Evolutionary conservation across 2,113 vertebrate species (phyloP).

Genomic region (Tricholaema leucomelas): DNA sequence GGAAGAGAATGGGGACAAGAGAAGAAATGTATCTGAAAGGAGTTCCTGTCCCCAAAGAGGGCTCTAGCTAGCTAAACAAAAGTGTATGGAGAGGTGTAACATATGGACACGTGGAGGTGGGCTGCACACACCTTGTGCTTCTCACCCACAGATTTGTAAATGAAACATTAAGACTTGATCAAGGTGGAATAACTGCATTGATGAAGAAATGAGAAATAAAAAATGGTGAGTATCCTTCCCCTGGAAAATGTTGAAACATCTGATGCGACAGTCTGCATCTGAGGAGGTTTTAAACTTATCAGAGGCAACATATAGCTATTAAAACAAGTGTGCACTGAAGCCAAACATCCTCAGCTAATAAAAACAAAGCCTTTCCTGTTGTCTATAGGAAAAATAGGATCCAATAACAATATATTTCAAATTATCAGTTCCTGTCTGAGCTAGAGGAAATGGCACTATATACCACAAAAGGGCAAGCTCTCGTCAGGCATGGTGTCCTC

Average conservation of each 20-base stretch:
- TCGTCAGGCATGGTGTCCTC: background rate
- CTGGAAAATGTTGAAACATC: slow-evolving; percentile 55
- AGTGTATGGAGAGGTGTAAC: slow-evolving; percentile 22
- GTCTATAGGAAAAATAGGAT: background rate
- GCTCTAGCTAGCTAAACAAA: slow-evolving; percentile 49
- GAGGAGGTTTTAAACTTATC: slow-evolving; percentile 63
- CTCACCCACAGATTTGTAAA: slow-evolving; percentile 20
- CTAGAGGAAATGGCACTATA: background rate
- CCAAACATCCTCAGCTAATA: background rate
- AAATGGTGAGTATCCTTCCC: background rate
- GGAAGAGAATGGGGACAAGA: slow-evolving; percentile 74
- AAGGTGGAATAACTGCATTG: slow-evolving; percentile 29
- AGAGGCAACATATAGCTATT: slow-evolving; percentile 3
- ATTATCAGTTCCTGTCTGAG: background rate
- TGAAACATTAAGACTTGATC: slow-evolving; percentile 45
- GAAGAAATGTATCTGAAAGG: slow-evolving; percentile 76
- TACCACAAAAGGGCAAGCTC: background rate
- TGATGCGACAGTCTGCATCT: slow-evolving; percentile 21
- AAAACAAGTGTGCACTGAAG: slow-evolving; percentile 52
- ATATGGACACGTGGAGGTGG: background rate
- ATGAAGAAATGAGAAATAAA: slow-evolving; percentile 64
- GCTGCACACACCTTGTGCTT: slow-evolving; percentile 24
- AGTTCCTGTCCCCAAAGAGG: slow-evolving; percentile 57
- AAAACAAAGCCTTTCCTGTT: background rate
- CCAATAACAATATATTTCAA: background rate